Evolutionary conservation across 2,113 vertebrate species (phyloP).

Genomic region (Podarcis raffonei): DNA sequence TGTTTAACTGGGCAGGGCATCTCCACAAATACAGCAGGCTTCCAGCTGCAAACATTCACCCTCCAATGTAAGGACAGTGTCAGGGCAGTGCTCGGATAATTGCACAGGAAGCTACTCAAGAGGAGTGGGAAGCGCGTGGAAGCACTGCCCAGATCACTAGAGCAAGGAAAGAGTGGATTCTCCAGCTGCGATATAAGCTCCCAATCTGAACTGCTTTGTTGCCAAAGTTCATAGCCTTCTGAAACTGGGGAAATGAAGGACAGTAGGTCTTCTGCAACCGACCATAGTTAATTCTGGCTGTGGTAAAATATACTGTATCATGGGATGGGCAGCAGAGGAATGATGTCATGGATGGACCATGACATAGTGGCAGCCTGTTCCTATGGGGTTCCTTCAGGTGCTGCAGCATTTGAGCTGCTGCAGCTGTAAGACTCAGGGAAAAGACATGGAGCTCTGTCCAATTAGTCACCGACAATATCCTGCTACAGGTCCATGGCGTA

Average conservation of each 20-base stretch:
- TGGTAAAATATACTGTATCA: not conserved
- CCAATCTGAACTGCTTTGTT: not conserved
- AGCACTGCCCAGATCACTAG: not conserved
- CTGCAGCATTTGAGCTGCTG: not conserved
- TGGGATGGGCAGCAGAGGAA: too few relatives aligned
- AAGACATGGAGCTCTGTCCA: not conserved
- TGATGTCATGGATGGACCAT: too few relatives aligned
- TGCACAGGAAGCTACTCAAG: too few relatives aligned
- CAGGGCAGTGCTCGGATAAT: not conserved
- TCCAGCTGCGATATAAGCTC: not conserved
- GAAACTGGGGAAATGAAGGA: not conserved
- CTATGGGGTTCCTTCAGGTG: not conserved
- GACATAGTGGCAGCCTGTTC: not conserved
- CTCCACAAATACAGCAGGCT: too few relatives aligned
- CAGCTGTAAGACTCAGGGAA: not conserved
- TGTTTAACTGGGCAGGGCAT: too few relatives aligned
- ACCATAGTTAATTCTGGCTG: not conserved
- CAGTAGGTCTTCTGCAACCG: not conserved
- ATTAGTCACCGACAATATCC: not conserved
- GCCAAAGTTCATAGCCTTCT: not conserved
- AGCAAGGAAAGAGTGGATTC: not conserved
- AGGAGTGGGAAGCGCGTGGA: not conserved
- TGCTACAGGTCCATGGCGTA: not conserved
- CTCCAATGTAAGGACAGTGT: too few relatives aligned
- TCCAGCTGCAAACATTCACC: too few relatives aligned